Base-by-base conservation (phyloP, 2,888 invertebrate genomes). In the Erpobdella octoculata region DNA sequence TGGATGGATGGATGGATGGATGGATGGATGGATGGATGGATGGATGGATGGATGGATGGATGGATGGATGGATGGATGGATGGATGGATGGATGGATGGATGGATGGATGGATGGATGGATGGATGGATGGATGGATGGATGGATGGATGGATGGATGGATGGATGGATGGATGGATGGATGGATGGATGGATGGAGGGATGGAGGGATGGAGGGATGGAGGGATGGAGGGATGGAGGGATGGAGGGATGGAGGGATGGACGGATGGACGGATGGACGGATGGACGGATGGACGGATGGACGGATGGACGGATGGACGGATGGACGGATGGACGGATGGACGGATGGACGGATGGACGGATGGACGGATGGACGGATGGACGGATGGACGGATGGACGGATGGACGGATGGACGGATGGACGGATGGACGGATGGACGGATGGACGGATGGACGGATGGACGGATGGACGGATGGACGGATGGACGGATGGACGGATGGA, bases 21-120 rank as follows among this genome's bases (percentile, higher is more conserved):
- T n/a, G 79, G 81, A 80, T 76, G 64, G 64, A 28, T 4, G 33
- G 59, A 25, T 21, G 25, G 18, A 61, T 21, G 33, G 61, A 61
- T 61, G 33, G 61, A 21, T 61, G 4, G 61, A 21, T 61, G 48
- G 48, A 25, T 61, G 61, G 6, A 61, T 61, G 61, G 28, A 48
- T 33, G 61, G 33, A 61, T 5, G 79, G 81, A 80, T 76, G 64
- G 64, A 28, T 4, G 33, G 59, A 25, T 21, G 25, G 18, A 61
- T 21, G 33, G 61, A 61, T 61, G 33, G 61, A 21, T 61, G 4
- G 61, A 21, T 61, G 48, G 48, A 25, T 61, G 61, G 6, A 61
- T 61, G 61, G 28, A 48, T 33, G 61, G 33, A 61, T n/a, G n/a
- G n/a, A n/a, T n/a, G n/a, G n/a, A n/a, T n/a, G n/a, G n/a, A n/a